A percentile compares a stretch with the other conserved stretches of the same genome.
Evolutionary conservation across 2,888 invertebrate species (phyloP).

Genomic region (Rhingia campestris): DNA sequence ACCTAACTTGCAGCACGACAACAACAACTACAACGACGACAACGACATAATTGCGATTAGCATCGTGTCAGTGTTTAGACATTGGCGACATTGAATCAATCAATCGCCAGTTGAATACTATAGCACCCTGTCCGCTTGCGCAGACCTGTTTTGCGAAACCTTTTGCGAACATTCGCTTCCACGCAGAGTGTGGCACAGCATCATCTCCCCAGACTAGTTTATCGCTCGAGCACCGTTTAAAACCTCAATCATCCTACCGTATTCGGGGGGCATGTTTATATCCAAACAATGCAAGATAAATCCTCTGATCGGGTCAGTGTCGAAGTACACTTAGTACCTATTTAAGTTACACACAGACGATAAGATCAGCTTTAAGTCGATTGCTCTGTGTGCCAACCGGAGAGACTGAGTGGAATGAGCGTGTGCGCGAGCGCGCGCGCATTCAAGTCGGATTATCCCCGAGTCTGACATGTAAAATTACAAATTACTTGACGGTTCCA

Average conservation of each 20-base stretch:
- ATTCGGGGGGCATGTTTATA: slow-evolving; percentile 47
- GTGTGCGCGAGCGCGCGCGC: slow-evolving; percentile 51
- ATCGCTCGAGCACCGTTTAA: slow-evolving; percentile 10
- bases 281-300: slow-evolving; percentile 69
- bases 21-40: slow-evolving; percentile 42
- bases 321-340: slow-evolving; percentile 74
- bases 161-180: neutral
- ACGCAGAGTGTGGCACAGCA: neutral
- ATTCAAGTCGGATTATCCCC: slow-evolving; percentile 73
- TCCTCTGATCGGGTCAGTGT: slow-evolving; percentile 72
- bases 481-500: slow-evolving; percentile 72
- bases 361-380: slow-evolving; percentile 66
- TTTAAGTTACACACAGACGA: slow-evolving; percentile 72
- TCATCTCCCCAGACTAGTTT: slow-evolving; percentile 6
- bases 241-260: slow-evolving; percentile 46
- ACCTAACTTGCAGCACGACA: slow-evolving; percentile 20
- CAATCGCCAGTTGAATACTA: slow-evolving; percentile 47
- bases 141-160: slow-evolving; percentile 49
- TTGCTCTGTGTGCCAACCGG: slow-evolving; percentile 6
- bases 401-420: slow-evolving; percentile 16
- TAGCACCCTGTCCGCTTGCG: slow-evolving; percentile 15
- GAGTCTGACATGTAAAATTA: slow-evolving; percentile 73
- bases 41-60: slow-evolving; percentile 73
- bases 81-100: slow-evolving; percentile 73
- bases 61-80: slow-evolving; percentile 73